Conservation (phyloP, 2,888 invertebrate genomes). For the Orchesella flavescens region DNA sequence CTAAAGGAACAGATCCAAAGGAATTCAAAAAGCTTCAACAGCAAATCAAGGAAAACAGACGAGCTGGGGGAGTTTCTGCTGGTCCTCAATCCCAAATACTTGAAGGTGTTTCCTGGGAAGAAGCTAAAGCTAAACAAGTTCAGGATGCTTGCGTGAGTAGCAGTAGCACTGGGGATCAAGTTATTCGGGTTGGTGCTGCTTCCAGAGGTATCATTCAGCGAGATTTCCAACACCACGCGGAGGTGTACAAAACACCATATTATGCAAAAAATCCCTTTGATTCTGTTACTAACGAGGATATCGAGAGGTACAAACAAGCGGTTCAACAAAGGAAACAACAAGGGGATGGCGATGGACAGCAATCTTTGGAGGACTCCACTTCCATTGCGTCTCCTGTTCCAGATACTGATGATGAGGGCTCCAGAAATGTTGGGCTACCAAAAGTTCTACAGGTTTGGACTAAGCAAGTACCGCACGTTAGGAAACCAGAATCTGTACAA, state of each 20-base stretch:
- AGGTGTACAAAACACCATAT: constrained; percentile 96
- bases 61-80: constrained; percentile 95
- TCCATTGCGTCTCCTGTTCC: constrained; percentile 78
- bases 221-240: constrained; percentile 98
- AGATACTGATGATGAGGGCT: constrained; percentile 87
- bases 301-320: constrained; percentile 92
- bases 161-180: constrained; percentile 88
- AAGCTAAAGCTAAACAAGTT: constrained; percentile 95
- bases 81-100: constrained; percentile 98
- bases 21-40: no score
- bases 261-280: constrained; percentile 99
- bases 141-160: constrained; percentile 81
- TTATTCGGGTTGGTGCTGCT: constrained; percentile 94
- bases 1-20: no score
- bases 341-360: constrained; percentile 72
- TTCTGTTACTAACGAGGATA: constrained; percentile 94
- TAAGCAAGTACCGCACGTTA: constrained; percentile 89
- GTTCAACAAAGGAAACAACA: constrained; percentile 82
- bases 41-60: no score
- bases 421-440: constrained; percentile 81
- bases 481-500: constrained; percentile 92
- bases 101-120: no score
- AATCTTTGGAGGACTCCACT: constrained; percentile 75
- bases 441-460: constrained; percentile 93
- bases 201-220: constrained; percentile 98